Percentiles rank a stretch among this genome's conserved stretches.
These are phyloP conservation scores for Drosophila dunni DNA, from an alignment of 1,140 invertebrate genomes.

Conservation along the genomic window DNA sequence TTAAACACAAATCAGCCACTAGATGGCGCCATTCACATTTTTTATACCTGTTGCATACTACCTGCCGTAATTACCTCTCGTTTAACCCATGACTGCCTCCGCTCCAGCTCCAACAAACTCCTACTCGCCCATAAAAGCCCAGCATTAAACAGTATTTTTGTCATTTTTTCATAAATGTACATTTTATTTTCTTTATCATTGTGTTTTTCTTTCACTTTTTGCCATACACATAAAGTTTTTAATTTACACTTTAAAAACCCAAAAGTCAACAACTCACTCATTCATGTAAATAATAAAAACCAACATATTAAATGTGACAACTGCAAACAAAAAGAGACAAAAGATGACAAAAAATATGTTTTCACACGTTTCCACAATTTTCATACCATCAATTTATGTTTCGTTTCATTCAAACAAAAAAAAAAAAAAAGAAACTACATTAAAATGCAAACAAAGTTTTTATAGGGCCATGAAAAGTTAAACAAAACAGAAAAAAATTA, in stretches of 20 bases:
- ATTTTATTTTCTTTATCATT: conserved; percentile 12
- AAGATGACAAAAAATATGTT: conserved; percentile 40
- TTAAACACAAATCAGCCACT: neutral
- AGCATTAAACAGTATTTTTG: conserved; percentile 19
- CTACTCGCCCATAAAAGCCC: neutral
- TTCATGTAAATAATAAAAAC: conserved; percentile 72
- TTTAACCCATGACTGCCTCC: neutral
- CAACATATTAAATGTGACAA: conserved; percentile 38
- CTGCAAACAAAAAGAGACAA: conserved; percentile 34
- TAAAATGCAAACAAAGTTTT: conserved; percentile 45
- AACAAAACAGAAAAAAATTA: conserved; percentile 23
- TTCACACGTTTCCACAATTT: conserved; percentile 31
- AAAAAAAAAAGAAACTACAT: conserved; percentile 25
- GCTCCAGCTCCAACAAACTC: conserved; percentile 2
- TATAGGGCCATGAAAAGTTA: conserved; percentile 30
- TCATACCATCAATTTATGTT: conserved; percentile 43
- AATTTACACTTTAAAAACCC: conserved; percentile 32
- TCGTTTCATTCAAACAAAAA: conserved; percentile 9
- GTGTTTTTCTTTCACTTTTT: conserved; percentile 18
- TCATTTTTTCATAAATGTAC: too few relatives aligned
- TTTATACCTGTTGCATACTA: conserved; percentile 2
- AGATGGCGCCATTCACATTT: conserved; percentile 2
- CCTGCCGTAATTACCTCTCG: neutral
- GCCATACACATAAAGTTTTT: conserved; percentile 6
- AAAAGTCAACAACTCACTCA: conserved; percentile 66